Evolutionary conservation across 2,888 invertebrate species (phyloP).

Genomic region (Cephus sareptanus): DNA sequence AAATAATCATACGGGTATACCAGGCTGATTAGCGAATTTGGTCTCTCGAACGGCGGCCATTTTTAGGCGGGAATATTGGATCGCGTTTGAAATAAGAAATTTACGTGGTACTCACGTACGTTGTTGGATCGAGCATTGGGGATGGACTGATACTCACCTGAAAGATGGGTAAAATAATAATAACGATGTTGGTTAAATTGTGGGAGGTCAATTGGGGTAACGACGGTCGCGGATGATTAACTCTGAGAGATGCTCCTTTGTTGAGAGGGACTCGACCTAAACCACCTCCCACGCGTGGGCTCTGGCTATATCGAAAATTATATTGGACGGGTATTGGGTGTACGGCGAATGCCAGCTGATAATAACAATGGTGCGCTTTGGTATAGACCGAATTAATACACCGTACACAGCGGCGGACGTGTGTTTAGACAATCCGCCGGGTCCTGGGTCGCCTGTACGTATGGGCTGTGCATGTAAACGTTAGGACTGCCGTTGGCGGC

Average conservation of each 20-base stretch:
- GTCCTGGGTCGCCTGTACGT: too few relatives aligned
- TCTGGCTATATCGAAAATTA: not conserved
- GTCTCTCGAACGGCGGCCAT: not conserved
- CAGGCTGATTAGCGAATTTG: not conserved
- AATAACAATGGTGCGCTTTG: not conserved
- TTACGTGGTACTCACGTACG: too few relatives aligned
- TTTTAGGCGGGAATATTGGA: not conserved
- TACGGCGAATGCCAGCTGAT: not conserved
- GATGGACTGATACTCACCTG: constrained; percentile 40
- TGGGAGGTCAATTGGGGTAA: not conserved
- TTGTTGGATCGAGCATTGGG: not conserved
- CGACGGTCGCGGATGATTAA: not conserved
- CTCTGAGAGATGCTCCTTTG: not conserved
- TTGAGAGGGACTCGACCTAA: not conserved
- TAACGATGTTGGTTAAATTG: not conserved
- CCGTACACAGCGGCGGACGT: not conserved
- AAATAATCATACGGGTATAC: not conserved
- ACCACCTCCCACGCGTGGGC: not conserved
- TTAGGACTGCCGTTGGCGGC: constrained; percentile 3
- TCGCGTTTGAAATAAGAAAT: not conserved
- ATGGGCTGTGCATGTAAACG: not conserved
- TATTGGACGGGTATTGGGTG: not conserved
- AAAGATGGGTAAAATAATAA: constrained; percentile 27
- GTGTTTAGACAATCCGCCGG: not conserved
- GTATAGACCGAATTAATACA: not conserved